These are phyloP conservation scores for Monochamus saltuarius DNA, from an alignment of 1,140 invertebrate genomes.

Conservation along the genomic window DNA sequence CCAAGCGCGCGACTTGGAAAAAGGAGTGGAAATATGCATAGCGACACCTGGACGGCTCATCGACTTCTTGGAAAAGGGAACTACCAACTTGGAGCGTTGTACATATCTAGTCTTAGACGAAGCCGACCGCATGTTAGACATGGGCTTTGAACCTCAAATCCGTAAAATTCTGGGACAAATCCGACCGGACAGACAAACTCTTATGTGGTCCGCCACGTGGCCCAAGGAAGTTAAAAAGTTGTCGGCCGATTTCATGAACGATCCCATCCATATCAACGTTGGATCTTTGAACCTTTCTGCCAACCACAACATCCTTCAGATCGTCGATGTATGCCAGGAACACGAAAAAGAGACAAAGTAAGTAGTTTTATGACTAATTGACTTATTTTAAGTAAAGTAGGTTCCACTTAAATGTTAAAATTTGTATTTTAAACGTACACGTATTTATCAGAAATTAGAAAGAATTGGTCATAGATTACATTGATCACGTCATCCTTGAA, in stretches of 20 bases:
- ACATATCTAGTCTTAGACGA: constrained; percentile 94
- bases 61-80: constrained; percentile 85
- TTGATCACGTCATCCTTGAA: no score
- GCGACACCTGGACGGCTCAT: constrained; percentile 95
- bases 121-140: constrained; percentile 94
- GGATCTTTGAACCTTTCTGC: constrained; percentile 89
- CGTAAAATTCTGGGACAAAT: constrained; percentile 96
- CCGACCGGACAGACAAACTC: constrained; percentile 87
- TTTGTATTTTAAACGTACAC: no score
- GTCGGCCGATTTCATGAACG: constrained; percentile 89
- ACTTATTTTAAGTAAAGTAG: no score
- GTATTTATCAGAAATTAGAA: no score
- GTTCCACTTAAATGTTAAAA: no score
- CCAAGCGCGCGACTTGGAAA: constrained; percentile 80
- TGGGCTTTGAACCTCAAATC: constrained; percentile 99
- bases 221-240: constrained; percentile 94
- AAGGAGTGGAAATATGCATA: constrained; percentile 89
- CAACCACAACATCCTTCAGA: constrained; percentile 97
- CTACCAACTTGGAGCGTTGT: constrained; percentile 83
- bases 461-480: no score
- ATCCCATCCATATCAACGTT: constrained; percentile 89
- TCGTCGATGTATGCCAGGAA: constrained; percentile 91
- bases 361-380: constrained; percentile 64
- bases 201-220: constrained; percentile 99
- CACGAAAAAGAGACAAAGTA: constrained; percentile 85